Conservation (phyloP, 2,797 vertebrate species). For the Sebastes aleutianus region DNA sequence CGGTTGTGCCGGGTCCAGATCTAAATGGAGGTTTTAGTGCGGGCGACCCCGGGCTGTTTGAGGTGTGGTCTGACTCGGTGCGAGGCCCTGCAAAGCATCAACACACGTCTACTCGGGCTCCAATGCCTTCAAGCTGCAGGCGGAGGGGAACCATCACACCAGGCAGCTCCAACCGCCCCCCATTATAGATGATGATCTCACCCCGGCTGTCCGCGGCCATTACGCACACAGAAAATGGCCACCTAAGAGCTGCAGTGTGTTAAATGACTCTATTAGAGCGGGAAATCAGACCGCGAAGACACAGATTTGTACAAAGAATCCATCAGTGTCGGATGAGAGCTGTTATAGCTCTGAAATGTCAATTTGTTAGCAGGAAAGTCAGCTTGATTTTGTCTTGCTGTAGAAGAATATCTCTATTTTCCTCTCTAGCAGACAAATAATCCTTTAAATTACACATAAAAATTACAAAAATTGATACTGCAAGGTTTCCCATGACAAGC, state of each 20-base stretch:
- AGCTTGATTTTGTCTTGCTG: background rate
- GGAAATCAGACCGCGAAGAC: background rate
- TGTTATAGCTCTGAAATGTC: background rate
- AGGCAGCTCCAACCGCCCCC: slow-evolving; percentile 50
- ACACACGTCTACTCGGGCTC: slow-evolving; percentile 60
- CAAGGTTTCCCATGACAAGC: background rate
- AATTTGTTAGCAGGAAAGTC: background rate
- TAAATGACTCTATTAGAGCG: slow-evolving; percentile 14
- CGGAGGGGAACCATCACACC: slow-evolving; percentile 54
- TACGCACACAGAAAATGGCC: slow-evolving; percentile 63
- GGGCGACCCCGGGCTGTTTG: slow-evolving; percentile 74
- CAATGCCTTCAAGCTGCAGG: slow-evolving; percentile 54
- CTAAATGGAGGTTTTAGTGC: slow-evolving; percentile 71
- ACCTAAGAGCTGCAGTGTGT: slow-evolving; percentile 47
- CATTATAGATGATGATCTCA: slow-evolving; percentile 77
- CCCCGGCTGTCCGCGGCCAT: slow-evolving; percentile 60
- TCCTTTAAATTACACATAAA: background rate
- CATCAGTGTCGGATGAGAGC: background rate
- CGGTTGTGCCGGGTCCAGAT: slow-evolving; percentile 59
- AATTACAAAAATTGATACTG: background rate
- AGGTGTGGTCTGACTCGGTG: slow-evolving; percentile 72
- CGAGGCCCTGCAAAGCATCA: slow-evolving; percentile 75
- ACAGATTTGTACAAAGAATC: background rate
- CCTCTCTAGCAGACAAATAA: background rate
- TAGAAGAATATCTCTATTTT: background rate